These are phyloP conservation scores for Furnarius figulus DNA, from an alignment of 2,113 vertebrate species.

Conservation along the genomic window DNA sequence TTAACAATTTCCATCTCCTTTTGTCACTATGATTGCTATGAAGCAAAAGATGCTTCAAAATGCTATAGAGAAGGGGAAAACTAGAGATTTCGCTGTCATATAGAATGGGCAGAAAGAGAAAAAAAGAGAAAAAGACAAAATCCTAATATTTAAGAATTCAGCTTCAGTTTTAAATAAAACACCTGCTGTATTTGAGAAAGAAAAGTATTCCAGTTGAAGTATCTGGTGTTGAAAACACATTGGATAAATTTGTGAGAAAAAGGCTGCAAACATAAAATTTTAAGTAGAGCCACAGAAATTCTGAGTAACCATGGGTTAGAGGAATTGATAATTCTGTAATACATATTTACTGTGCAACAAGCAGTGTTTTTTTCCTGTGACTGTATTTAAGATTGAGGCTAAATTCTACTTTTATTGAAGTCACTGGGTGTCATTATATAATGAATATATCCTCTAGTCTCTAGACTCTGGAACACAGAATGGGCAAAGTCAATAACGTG, in stretches of 20 bases:
- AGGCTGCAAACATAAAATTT: neutral
- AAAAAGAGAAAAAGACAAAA: neutral
- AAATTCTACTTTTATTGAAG: neutral
- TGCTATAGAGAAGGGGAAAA: neutral
- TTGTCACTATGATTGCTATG: neutral
- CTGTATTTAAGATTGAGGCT: neutral
- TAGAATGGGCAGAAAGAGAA: neutral
- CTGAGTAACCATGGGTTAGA: neutral
- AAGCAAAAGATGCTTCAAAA: neutral
- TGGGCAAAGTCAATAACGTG: neutral
- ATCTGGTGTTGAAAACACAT: neutral
- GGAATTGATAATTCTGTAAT: neutral
- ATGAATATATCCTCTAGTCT: neutral
- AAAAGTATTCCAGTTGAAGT: neutral
- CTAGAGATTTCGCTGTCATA: neutral
- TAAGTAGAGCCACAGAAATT: neutral
- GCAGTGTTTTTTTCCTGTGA: neutral
- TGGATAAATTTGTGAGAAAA: neutral
- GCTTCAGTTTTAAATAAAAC: neutral
- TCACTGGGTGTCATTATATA: neutral
- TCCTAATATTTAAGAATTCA: neutral
- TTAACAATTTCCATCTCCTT: neutral
- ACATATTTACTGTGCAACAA: neutral
- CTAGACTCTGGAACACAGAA: neutral
- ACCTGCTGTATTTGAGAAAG: neutral